Percentiles rank a stretch among this genome's conserved stretches.
phyloP scores from a whole-genome alignment of 2,797 vertebrate species.

The Acanthopagrus latus region DNA sequence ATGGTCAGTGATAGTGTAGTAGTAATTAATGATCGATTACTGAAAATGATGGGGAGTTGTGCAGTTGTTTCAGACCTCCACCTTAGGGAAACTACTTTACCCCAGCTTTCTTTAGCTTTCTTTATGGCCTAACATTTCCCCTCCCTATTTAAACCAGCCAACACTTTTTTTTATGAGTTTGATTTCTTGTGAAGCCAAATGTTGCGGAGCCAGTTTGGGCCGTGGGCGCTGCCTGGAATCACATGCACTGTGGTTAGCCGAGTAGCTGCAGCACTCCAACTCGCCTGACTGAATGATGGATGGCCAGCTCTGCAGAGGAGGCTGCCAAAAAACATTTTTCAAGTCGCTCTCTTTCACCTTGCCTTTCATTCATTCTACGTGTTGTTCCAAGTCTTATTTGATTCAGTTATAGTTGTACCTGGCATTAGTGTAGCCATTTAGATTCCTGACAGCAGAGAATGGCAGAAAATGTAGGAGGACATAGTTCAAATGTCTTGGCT shows the following conservation, averaged over 20 bases:
- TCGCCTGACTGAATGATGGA: constrained; percentile 67
- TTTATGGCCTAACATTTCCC: constrained; percentile 1
- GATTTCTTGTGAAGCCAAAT: constrained; percentile 31
- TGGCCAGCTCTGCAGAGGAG: constrained; percentile 39
- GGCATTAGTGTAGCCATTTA: not conserved
- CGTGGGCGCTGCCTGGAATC: constrained; percentile 58
- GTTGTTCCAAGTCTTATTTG: constrained; percentile 3
- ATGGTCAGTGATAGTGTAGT: not conserved
- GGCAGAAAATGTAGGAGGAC: not conserved
- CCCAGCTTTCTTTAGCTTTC: constrained; percentile 3
- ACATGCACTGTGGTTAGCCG: constrained; percentile 63
- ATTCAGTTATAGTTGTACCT: constrained; percentile 1
- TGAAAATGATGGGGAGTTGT: not conserved
- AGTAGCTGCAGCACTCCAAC: constrained; percentile 51
- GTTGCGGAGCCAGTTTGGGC: constrained; percentile 54
- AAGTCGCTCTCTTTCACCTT: constrained; percentile 16
- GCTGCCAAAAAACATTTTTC: constrained; percentile 40
- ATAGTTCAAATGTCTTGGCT: not conserved
- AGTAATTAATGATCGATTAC: constrained; percentile 1
- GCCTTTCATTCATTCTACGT: constrained; percentile 7
- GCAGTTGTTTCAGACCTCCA: not conserved
- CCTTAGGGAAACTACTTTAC: not conserved
- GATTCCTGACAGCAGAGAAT: not conserved
- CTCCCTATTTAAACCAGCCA: not conserved
- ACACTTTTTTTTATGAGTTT: constrained; percentile 14